Percentiles rank a stretch among this genome's conserved stretches.
phyloP scores from a whole-genome alignment of 2,113 vertebrate species.

The Crypturellus undulatus region DNA sequence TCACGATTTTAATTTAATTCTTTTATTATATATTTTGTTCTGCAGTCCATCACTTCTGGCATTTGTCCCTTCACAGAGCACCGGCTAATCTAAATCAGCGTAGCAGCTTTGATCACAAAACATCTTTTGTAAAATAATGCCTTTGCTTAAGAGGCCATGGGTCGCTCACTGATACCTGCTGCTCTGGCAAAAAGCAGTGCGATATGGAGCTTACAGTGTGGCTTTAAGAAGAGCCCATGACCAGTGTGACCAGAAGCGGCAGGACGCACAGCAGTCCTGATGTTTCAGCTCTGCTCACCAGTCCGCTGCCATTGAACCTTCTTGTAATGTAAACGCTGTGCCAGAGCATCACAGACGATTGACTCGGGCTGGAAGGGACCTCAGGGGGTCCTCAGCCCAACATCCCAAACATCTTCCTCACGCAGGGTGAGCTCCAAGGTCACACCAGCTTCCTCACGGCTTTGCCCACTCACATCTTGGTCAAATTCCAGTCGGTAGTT shows the following conservation, averaged over 20 bases:
- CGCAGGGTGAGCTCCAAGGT: neutral
- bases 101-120: neutral
- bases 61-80: neutral
- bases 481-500: neutral
- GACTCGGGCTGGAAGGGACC: neutral
- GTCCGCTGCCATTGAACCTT: neutral
- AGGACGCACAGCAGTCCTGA: neutral
- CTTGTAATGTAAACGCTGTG: fast-evolving
- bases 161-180: fast-evolving
- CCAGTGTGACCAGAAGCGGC: neutral
- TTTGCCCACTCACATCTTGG: neutral
- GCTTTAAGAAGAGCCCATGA: neutral
- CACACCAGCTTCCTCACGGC: fast-evolving
- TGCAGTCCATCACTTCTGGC: neutral
- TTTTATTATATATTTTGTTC: neutral
- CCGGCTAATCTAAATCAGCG: neutral
- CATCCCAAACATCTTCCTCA: neutral
- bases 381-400: neutral
- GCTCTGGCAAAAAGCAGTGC: neutral
- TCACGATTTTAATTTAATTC: slow-evolving; percentile 12
- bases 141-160: neutral
- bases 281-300: neutral
- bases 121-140: neutral
- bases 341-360: neutral
- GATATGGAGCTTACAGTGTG: neutral